phyloP scores from a whole-genome alignment of 2,113 vertebrate genomes.

The Chaenogobius annularis region DNA sequence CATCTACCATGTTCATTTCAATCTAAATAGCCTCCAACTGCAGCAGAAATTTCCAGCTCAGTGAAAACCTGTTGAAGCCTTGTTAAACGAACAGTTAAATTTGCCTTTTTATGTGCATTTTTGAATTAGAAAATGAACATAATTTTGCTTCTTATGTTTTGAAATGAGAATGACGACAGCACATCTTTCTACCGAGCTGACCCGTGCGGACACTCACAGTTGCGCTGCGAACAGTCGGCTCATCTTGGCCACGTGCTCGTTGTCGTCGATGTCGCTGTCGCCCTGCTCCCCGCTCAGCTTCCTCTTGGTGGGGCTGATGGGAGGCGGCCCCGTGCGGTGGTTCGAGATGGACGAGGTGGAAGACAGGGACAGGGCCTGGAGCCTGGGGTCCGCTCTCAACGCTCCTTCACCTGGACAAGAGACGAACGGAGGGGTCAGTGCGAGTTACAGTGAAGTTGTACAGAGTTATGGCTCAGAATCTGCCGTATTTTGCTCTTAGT shows the following conservation, averaged over 20 bases:
- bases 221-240: constrained; percentile 90
- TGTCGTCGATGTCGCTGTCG: constrained; percentile 89
- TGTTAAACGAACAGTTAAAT: too few relatives aligned
- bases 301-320: constrained; percentile 96
- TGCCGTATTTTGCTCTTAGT: not conserved
- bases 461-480: too few relatives aligned
- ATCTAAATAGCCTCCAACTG: too few relatives aligned
- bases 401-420: constrained; percentile 86
- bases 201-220: constrained; percentile 81
- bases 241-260: constrained; percentile 92
- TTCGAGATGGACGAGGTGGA: constrained; percentile 81
- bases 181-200: too few relatives aligned
- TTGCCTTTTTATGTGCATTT: not conserved
- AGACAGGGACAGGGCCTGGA: constrained; percentile 89
- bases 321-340: constrained; percentile 93
- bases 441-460: too few relatives aligned
- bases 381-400: constrained; percentile 90
- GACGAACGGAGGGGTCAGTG: not conserved
- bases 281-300: constrained; percentile 88
- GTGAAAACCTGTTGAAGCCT: too few relatives aligned
- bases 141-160: too few relatives aligned
- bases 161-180: too few relatives aligned
- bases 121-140: not conserved
- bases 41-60: too few relatives aligned
- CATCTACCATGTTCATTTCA: too few relatives aligned